Conservation (phyloP, 2,797 vertebrate species). For the Huso huso region DNA sequence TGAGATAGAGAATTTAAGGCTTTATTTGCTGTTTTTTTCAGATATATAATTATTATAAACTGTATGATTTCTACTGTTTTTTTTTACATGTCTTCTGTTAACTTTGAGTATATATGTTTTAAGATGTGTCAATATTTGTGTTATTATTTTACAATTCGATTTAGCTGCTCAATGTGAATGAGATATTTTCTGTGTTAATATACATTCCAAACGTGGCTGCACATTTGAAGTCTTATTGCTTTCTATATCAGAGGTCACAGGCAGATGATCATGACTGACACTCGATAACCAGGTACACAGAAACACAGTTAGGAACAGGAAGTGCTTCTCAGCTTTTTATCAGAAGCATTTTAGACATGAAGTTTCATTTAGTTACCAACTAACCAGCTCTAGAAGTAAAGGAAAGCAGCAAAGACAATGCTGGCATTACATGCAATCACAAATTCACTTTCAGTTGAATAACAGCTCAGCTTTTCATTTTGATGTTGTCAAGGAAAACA, state of each 20-base stretch:
- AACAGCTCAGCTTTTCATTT: slow-evolving; percentile 3
- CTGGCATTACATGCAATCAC: slow-evolving; percentile 5
- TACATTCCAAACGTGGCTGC: slow-evolving; percentile 14
- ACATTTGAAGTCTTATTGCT: slow-evolving; percentile 21
- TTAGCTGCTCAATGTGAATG: no score
- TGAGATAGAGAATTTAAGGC: no score
- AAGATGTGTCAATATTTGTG: no score
- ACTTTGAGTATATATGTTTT: no score
- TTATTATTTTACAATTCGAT: no score
- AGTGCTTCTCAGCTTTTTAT: slow-evolving; percentile 14
- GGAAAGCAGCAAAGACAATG: slow-evolving; percentile 21
- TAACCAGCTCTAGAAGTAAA: slow-evolving; percentile 10
- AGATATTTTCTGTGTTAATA: slow-evolving; percentile 17
- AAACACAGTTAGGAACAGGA: slow-evolving; percentile 18
- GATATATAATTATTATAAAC: no score
- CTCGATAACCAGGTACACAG: slow-evolving; percentile 17
- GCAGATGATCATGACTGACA: slow-evolving; percentile 9
- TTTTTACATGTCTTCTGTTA: no score
- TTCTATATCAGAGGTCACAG: slow-evolving; percentile 10
- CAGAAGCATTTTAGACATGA: slow-evolving; percentile 21
- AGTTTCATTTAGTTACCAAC: slow-evolving; percentile 9
- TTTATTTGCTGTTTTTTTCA: no score
- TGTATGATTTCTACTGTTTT: no score
- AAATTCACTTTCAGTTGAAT: neutral
- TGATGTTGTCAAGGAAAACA: slow-evolving; percentile 9